Base-by-base conservation (phyloP, 2,888 invertebrate species). In the Azorinus chamasolen region DNA sequence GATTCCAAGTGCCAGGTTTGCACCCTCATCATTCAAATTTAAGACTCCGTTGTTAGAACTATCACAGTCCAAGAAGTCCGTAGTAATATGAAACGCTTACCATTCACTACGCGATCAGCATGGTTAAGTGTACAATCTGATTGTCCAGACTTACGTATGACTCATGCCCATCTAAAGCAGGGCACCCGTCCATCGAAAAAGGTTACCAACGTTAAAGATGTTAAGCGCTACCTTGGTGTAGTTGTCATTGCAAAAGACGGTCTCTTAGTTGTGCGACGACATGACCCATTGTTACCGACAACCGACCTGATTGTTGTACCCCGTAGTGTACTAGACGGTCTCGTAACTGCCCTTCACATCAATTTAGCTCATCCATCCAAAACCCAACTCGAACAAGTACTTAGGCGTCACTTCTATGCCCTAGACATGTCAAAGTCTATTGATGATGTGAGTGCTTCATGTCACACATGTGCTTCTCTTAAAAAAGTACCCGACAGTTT, bases 101-200 rank as follows among this genome's bases (percentile, higher is more conserved):
- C 72, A 10, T 81, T 72, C 55, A 80, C 75, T 8, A 69, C 39
- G 32, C 12, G 78, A 48, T 41, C 75, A 1, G 58, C 81, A 10
- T 83, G 75, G 78, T 16, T 64, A 6, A 12, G 43, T 6, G 48
- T 75, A 5, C 82, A 85, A 41, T 46, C 58, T 8, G 82, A 83
- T 37, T 81, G 82, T 45, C 46, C 72, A 12, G 83, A 84, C 43
- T 27, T 83, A 8, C 54, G 75, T 12, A 69, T 78, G 12, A 63
- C 75, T 14, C 63, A 70, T 46, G 79, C 83, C 6, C 75, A 83
- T 25, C 61, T 81, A 1, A 54, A 16, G 10, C 83, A 79, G 41
- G 83, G 83, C n/a, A 83, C 85, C 0, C 57, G 82, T 6, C 82
- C 85, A 6, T 83, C 81, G 10, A 83, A 76, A 54, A 83, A 83